These are phyloP conservation scores for Mandrillus leucophaeus DNA, from an alignment of 2,113 vertebrate species.

Conservation along the genomic window DNA sequence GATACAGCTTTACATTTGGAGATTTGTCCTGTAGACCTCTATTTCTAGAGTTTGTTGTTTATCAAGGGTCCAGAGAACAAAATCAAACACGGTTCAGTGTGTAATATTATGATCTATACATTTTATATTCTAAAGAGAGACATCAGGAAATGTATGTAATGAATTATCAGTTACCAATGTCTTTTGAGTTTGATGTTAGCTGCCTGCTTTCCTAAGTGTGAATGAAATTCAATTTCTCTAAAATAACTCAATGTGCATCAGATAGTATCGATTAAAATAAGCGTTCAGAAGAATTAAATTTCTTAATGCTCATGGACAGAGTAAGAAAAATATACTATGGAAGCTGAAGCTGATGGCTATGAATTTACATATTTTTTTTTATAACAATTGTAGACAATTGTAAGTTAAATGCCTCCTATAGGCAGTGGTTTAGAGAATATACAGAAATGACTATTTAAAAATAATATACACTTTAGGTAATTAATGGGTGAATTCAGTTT, in stretches of 20 bases:
- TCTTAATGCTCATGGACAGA: background rate
- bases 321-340: background rate
- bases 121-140: background rate
- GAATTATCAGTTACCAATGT: background rate
- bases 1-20: background rate
- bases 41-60: background rate
- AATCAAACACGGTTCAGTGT: background rate
- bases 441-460: background rate
- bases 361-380: background rate
- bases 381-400: background rate
- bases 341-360: background rate
- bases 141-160: background rate
- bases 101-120: background rate
- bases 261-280: background rate
- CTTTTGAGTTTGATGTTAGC: background rate
- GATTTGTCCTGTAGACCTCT: background rate
- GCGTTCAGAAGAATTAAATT: background rate
- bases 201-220: background rate
- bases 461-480: background rate
- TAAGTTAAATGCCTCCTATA: background rate
- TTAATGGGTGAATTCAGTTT: background rate
- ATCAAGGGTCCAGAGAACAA: background rate
- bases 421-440: background rate
- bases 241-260: background rate
- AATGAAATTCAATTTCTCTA: background rate